phyloP scores from a whole-genome alignment of 2,888 invertebrate species.

The Petrophora chlorosata region DNA sequence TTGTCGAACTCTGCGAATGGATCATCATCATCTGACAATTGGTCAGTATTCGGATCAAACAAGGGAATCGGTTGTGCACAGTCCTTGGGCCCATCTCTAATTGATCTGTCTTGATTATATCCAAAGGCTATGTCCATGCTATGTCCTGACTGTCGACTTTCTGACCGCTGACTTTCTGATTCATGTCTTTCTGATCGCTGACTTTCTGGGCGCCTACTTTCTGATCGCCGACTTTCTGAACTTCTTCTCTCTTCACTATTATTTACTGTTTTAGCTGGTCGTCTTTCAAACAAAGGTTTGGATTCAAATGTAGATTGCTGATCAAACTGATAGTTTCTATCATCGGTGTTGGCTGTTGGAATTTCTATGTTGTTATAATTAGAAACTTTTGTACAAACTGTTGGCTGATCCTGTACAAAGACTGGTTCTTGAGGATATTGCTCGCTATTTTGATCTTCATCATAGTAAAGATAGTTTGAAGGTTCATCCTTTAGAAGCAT shows the following conservation, averaged over 20 bases:
- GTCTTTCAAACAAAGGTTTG: constrained; percentile 55
- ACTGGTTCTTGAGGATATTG: constrained; percentile 38
- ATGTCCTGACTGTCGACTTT: constrained; percentile 36
- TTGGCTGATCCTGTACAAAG: constrained; percentile 38
- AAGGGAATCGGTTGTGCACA: constrained; percentile 48
- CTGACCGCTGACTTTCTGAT: constrained; percentile 37
- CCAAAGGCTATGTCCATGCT: constrained; percentile 42
- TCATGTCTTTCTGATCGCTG: too few species aligned
- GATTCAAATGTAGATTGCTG: constrained; percentile 28
- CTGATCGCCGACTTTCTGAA: constrained; percentile 37
- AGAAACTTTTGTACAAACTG: too few species aligned
- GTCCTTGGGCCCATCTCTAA: constrained; percentile 36
- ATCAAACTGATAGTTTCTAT: constrained; percentile 26
- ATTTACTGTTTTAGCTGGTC: constrained; percentile 40
- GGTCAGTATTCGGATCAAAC: constrained; percentile 59
- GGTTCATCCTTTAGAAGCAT: constrained; percentile 39
- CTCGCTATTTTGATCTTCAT: constrained; percentile 34
- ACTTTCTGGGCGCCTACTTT: too few species aligned
- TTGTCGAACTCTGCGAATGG: constrained; percentile 75
- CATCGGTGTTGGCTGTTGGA: constrained; percentile 18
- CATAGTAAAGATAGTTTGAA: constrained; percentile 38
- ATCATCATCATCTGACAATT: constrained; percentile 69
- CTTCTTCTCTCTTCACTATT: constrained; percentile 35
- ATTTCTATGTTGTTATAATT: constrained; percentile 27
- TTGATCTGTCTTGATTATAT: constrained; percentile 25